Evolutionary conservation across 2,113 vertebrate species (phyloP), one percentile per base, ranked within the genome.

Genomic region (Pterocles burchelli): DNA sequence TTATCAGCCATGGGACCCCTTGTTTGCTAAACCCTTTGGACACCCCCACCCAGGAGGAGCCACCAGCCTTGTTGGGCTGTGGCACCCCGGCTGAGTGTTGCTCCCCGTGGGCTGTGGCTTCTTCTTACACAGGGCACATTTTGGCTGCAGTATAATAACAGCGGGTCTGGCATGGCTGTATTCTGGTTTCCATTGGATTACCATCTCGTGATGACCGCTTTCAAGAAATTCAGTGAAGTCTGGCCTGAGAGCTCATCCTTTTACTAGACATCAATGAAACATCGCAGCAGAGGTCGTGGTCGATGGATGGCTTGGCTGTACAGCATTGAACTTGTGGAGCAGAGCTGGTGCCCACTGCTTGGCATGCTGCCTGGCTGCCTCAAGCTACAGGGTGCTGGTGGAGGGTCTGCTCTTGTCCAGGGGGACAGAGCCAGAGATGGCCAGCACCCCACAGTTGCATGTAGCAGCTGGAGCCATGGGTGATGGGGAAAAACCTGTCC

Each of bases 51-150:
- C 59, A 59, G 38, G 61, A 74, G 73, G 11, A 89, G 49, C 22
- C 43, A 19, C 14, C 28, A 62, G 16, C 26, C 34, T 17, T 3
- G 1, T 3, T 36, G 72, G 36, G 25, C 58, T 78, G 52, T 59
- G 48, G 22, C 41, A 46, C 11, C 31, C 45, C 0, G 0, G 24
- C 1, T 55, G 59, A 57, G 5, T 8, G 4, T 22, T 1, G 0
- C 17, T 73, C 26, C 38, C n/a, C 5, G 2, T 28, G 49, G 24
- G 7, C n/a, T 65, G 34, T 1, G 1, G 59, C 41, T 46, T 51
- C 51, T 59, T 36, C 13, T 22, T 71, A 48, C 5, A n/a, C 31
- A 49, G 58, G 41, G 11, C 52, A 85, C 33, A 9, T 67, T 80
- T 87, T 17, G 33, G 16, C 51, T 36, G 65, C 87, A 67, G 7